phyloP scores from a whole-genome alignment of 2,888 invertebrate genomes.

The Galerucella pusilla region DNA sequence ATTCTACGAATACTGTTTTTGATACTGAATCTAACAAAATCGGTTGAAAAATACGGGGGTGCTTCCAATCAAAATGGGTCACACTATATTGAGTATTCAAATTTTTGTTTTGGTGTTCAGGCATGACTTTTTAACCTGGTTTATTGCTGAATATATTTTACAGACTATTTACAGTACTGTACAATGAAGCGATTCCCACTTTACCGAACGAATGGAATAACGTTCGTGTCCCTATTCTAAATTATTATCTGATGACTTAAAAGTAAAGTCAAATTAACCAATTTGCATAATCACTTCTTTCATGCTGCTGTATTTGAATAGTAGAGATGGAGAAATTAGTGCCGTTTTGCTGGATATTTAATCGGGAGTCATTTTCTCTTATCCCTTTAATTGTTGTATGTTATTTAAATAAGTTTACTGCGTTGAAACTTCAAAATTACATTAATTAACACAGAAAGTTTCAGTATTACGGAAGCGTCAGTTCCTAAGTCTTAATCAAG shows the following conservation, averaged over 20 bases:
- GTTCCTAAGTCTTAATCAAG: neutral
- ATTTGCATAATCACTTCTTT: slow-evolving; percentile 7
- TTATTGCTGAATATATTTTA: no score
- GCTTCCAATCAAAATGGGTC: no score
- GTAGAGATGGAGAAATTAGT: slow-evolving; percentile 3
- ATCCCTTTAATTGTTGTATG: neutral
- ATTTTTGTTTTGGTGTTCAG: no score
- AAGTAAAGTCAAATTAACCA: slow-evolving; percentile 1
- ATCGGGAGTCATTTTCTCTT: slow-evolving; percentile 3
- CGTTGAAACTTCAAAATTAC: slow-evolving; percentile 4
- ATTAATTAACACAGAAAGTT: neutral
- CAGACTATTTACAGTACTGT: neutral
- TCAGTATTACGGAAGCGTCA: neutral
- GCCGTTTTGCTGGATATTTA: slow-evolving; percentile 7
- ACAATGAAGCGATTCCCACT: neutral
- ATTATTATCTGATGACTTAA: slow-evolving; percentile 4
- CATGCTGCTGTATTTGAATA: neutral
- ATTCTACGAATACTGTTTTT: no score
- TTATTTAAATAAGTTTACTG: slow-evolving; percentile 3
- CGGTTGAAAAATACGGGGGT: no score
- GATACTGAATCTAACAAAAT: no score
- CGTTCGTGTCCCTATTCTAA: neutral
- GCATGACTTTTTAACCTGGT: no score
- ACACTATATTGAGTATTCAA: no score
- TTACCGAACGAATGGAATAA: neutral